Conservation (phyloP, 2,113 vertebrate genomes). For the Otis tarda region DNA sequence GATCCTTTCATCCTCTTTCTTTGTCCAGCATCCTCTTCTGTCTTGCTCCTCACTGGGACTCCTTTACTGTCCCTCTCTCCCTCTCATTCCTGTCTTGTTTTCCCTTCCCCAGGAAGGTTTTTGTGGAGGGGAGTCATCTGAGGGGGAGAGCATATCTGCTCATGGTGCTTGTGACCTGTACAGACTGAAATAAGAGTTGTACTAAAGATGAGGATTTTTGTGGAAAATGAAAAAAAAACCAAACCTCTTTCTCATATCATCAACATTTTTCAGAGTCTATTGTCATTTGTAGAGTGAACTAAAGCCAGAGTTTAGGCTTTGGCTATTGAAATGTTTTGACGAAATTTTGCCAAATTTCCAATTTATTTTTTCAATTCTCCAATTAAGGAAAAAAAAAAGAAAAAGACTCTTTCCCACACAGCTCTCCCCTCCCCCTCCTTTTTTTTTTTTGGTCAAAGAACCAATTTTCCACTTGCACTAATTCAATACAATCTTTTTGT, state of each 20-base stretch:
- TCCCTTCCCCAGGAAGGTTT: background rate
- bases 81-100: background rate
- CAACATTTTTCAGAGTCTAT: background rate
- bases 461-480: slow-evolving; percentile 6
- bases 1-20: background rate
- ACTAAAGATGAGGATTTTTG: background rate
- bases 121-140: background rate
- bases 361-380: slow-evolving; percentile 6
- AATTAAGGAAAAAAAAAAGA: background rate
- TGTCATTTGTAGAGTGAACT: background rate
- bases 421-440: background rate
- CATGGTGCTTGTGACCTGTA: background rate
- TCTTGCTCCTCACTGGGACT: background rate
- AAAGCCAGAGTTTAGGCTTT: background rate
- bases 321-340: background rate
- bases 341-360: background rate
- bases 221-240: background rate
- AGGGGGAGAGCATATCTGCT: background rate
- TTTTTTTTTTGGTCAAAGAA: background rate
- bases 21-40: background rate
- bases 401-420: background rate
- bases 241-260: background rate
- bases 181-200: background rate
- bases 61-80: background rate
- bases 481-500: background rate